A percentile compares a stretch with the other conserved stretches of the same genome.
phyloP scores from a whole-genome alignment of 2,797 vertebrate genomes.

The Acanthornis magna region DNA sequence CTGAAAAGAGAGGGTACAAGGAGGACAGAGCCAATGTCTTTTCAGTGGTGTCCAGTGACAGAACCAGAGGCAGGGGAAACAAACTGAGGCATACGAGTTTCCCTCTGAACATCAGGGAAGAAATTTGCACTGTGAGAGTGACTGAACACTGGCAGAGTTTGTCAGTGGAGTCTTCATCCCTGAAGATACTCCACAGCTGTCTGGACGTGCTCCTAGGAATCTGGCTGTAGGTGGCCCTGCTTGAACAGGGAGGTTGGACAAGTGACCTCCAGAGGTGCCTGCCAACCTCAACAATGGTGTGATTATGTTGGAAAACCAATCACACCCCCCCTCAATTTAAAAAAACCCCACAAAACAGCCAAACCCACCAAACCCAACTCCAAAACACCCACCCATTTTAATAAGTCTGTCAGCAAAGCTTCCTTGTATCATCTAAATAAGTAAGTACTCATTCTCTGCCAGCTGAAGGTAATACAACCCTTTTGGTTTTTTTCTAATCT shows the following conservation, averaged over 20 bases:
- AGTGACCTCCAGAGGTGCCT: neutral
- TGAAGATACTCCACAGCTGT: neutral
- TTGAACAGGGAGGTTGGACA: neutral
- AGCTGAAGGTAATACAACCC: neutral
- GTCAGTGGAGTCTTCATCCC: neutral
- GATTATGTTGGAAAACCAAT: neutral
- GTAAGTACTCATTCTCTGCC: neutral
- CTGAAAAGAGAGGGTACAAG: neutral
- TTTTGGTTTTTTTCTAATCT: neutral
- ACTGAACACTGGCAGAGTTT: neutral
- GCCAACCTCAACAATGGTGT: neutral
- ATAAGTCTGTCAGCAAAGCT: neutral
- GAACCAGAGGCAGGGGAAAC: neutral
- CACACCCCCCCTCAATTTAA: rapidly evolving
- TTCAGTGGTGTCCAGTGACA: neutral
- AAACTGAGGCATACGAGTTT: neutral
- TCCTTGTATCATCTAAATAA: neutral
- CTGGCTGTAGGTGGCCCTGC: neutral
- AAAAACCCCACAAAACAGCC: neutral
- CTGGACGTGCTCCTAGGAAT: neutral
- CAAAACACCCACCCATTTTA: neutral
- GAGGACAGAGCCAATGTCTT: neutral
- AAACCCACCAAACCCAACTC: neutral
- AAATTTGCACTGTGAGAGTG: neutral
- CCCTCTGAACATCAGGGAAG: neutral